These are phyloP conservation scores for Microctonus aethiopoides DNA, from an alignment of 2,888 invertebrate species.

Conservation along the genomic window DNA sequence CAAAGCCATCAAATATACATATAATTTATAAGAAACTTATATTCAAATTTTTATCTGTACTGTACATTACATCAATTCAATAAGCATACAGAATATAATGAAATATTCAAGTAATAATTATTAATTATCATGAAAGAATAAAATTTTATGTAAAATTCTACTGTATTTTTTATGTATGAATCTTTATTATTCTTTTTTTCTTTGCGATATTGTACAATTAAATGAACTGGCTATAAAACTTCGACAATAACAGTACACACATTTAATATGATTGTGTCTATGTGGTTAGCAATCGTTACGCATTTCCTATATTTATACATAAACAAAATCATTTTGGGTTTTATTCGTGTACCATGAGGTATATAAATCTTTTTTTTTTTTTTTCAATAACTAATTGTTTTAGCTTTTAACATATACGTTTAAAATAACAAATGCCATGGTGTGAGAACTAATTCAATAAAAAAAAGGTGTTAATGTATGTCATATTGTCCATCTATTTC, in stretches of 20 bases:
- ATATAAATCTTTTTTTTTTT: neutral
- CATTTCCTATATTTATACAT: neutral
- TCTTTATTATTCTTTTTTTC: neutral
- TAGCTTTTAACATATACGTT: neutral
- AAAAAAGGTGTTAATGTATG: neutral
- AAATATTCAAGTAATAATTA: neutral
- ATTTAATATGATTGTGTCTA: neutral
- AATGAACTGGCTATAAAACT: neutral
- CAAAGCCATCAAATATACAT: neutral
- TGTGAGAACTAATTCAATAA: neutral
- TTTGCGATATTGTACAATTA: neutral
- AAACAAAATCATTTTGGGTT: neutral
- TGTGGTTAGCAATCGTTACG: neutral
- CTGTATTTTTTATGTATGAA: neutral
- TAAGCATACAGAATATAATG: neutral
- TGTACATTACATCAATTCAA: neutral
- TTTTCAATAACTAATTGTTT: neutral
- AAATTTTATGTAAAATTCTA: neutral
- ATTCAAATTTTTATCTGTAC: neutral
- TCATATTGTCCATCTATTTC: neutral
- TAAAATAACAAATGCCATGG: neutral
- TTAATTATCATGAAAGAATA: neutral
- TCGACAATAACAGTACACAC: conserved; percentile 45
- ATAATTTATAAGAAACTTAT: neutral
- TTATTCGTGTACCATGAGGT: neutral